Evolutionary conservation across 2,888 invertebrate genomes (phyloP).

Genomic region (Gibbula magus): DNA sequence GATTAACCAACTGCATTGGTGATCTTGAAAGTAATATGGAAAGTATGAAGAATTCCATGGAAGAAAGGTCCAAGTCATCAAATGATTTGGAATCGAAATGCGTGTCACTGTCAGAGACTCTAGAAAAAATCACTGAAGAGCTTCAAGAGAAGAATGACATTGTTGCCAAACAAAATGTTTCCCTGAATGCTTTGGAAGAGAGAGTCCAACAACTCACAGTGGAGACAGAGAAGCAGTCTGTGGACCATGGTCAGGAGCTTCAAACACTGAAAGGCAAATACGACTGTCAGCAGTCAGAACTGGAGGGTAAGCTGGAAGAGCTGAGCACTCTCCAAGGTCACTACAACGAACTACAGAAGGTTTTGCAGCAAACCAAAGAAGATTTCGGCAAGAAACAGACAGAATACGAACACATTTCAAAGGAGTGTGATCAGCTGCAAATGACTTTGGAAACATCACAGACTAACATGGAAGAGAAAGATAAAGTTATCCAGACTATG

Average conservation of each 20-base stretch:
- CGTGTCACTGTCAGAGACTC: conserved; percentile 18
- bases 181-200: conserved; percentile 29
- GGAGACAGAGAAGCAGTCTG: conserved; percentile 20
- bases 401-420: conserved; percentile 20
- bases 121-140: conserved; percentile 27
- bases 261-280: conserved; percentile 37
- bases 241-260: conserved; percentile 25
- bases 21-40: conserved; percentile 36
- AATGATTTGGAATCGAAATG: conserved; percentile 11
- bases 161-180: conserved; percentile 13
- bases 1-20: background rate
- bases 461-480: conserved; percentile 2
- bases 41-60: conserved; percentile 32
- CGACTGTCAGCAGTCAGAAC: conserved; percentile 38
- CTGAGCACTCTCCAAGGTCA: conserved; percentile 34
- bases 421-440: conserved; percentile 31
- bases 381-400: conserved; percentile 10
- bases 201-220: conserved; percentile 21
- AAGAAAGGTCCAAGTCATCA: conserved; percentile 29
- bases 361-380: conserved; percentile 24
- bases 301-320: conserved; percentile 36
- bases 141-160: conserved; percentile 19
- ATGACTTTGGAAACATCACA: conserved; percentile 32
- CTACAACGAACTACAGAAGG: conserved; percentile 32
- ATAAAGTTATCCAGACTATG: background rate